Percentiles rank a stretch among this genome's conserved stretches.
These are phyloP conservation scores for Sinohyriopsis cumingii DNA, from an alignment of 2,888 invertebrate species.

Conservation along the genomic window DNA sequence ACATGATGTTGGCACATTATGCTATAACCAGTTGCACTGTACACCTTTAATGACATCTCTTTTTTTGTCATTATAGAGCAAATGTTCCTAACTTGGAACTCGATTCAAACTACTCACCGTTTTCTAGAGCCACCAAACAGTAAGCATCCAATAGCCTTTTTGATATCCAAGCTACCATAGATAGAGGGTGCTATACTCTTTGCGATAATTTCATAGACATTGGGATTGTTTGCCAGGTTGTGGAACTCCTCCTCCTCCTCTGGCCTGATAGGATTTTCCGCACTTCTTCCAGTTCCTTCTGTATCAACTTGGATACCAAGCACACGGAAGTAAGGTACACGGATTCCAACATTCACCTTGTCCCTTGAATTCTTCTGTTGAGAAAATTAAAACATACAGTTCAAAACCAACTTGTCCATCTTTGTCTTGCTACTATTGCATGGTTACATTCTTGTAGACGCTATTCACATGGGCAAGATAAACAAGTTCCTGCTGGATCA, in stretches of 20 bases:
- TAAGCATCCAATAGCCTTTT: conserved; percentile 95
- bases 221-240: conserved; percentile 86
- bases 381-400: conserved; percentile 1
- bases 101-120: conserved; percentile 61
- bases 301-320: conserved; percentile 92
- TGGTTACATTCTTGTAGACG: too few species aligned
- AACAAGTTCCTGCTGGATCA: too few species aligned
- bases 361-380: conserved; percentile 79
- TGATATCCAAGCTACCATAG: conserved; percentile 93
- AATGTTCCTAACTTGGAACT: not conserved
- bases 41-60: too few species aligned
- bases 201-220: conserved; percentile 91
- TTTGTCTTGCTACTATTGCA: too few species aligned
- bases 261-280: conserved; percentile 63
- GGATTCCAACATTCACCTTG: conserved; percentile 84
- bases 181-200: conserved; percentile 97
- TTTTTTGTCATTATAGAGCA: not conserved
- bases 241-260: conserved; percentile 86
- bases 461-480: too few species aligned
- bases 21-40: too few species aligned
- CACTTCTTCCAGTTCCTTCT: conserved; percentile 67
- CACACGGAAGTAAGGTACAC: conserved; percentile 94
- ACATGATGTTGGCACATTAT: too few species aligned
- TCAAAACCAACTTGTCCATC: not conserved
- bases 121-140: conserved; percentile 89